Conservation (phyloP, 2,797 vertebrate genomes). For the Tragelaphus oryx region DNA sequence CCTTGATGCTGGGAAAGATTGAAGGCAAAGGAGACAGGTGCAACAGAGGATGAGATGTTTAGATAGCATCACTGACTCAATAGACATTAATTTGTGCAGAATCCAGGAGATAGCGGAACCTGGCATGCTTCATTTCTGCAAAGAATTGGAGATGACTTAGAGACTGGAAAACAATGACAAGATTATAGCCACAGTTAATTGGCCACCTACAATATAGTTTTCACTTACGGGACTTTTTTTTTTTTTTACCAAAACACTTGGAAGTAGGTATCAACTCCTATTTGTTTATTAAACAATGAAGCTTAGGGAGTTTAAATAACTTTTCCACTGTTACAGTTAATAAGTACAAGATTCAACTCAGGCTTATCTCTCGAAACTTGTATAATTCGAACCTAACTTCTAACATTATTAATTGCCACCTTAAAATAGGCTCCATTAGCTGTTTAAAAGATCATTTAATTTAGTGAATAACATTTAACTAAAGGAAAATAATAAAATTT, state of each 20-base stretch:
- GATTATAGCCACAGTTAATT: neutral
- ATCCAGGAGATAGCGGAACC: neutral
- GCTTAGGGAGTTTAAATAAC: neutral
- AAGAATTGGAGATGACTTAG: neutral
- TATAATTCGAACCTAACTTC: neutral
- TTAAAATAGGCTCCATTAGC: neutral
- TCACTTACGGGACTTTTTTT: neutral
- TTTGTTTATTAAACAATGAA: neutral
- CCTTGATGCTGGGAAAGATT: neutral
- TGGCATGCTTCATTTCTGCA: neutral
- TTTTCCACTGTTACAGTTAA: neutral
- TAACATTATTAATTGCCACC: neutral
- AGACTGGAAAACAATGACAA: neutral
- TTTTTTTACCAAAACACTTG: neutral
- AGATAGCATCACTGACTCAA: neutral
- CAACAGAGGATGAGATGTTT: neutral
- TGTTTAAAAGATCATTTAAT: neutral
- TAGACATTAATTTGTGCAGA: neutral
- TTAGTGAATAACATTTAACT: neutral
- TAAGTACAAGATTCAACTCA: neutral
- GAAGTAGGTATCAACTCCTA: neutral
- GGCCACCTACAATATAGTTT: neutral
- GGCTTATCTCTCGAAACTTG: neutral
- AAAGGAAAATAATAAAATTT: neutral
- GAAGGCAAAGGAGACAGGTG: neutral